Percentiles rank a stretch among this genome's conserved stretches.
These are phyloP conservation scores for Dreissena rostriformis DNA, from an alignment of 1,140 invertebrate species.

Conservation along the genomic window DNA sequence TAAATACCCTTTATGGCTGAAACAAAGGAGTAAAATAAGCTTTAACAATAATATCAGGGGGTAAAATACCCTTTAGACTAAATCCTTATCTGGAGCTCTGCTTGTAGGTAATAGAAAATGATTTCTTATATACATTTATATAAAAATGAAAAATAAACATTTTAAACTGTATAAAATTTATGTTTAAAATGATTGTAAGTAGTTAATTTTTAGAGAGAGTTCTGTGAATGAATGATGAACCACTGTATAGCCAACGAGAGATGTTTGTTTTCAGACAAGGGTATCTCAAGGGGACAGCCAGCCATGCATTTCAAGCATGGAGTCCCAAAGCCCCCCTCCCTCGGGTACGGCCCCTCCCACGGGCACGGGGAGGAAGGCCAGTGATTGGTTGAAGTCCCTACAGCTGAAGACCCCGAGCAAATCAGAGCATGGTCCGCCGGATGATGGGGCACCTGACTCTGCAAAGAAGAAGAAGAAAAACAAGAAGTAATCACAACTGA, in stretches of 20 bases:
- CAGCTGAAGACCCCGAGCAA: constrained; percentile 48
- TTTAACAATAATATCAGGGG: no score
- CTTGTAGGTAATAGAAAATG: no score
- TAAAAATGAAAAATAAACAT: no score
- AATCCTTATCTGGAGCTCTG: no score
- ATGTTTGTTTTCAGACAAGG: background rate
- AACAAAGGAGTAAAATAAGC: no score
- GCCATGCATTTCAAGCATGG: background rate
- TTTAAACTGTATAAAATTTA: no score
- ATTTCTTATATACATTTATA: no score
- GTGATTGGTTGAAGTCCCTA: constrained; percentile 53
- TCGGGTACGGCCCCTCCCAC: background rate
- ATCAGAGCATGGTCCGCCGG: background rate
- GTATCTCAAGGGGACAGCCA: constrained; percentile 11
- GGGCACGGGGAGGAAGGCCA: constrained; percentile 20
- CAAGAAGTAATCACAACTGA: constrained; percentile 32
- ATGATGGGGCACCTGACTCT: constrained; percentile 13
- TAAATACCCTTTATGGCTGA: no score
- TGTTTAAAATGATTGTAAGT: no score
- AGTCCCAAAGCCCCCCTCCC: constrained; percentile 12
- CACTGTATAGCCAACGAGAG: background rate
- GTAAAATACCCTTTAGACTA: no score
- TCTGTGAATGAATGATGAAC: background rate
- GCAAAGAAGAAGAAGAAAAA: constrained; percentile 53
- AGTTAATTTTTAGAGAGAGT: no score